These are phyloP conservation scores for Ophthalmolycus amberensis DNA, from an alignment of 2,113 vertebrate species.

Conservation along the genomic window DNA sequence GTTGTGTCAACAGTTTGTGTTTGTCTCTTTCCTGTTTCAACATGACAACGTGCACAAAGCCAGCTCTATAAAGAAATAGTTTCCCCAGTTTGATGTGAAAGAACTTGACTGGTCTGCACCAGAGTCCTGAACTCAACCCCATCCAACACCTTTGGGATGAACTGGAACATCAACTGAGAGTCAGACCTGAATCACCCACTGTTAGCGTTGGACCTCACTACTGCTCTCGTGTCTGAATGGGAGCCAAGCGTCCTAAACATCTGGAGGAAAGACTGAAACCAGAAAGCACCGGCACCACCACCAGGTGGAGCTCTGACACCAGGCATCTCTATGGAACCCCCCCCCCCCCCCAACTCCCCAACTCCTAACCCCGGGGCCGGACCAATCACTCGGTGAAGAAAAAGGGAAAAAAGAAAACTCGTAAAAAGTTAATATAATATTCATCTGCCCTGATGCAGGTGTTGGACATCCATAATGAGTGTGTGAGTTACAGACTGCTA, in stretches of 20 bases:
- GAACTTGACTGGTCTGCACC: not conserved
- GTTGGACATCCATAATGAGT: constrained; percentile 45
- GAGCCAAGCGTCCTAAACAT: not conserved
- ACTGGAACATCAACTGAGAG: not conserved
- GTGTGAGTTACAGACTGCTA: constrained; percentile 32
- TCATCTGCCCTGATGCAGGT: constrained; percentile 42
- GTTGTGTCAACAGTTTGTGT: not conserved
- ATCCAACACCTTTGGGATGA: not conserved
- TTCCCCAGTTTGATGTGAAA: not conserved
- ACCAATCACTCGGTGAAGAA: not conserved
- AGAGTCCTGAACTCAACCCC: not conserved
- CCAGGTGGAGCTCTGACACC: constrained; percentile 70
- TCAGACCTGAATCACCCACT: not conserved
- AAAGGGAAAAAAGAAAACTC: not conserved
- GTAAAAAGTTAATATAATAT: constrained; percentile 49
- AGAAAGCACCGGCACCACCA: constrained; percentile 21
- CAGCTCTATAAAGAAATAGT: not conserved
- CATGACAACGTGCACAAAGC: not conserved
- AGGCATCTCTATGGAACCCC: constrained; percentile 11
- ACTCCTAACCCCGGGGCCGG: too few species aligned
- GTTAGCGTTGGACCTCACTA: not conserved
- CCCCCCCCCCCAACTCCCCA: not conserved
- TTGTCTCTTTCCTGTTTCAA: not conserved
- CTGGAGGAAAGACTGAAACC: not conserved
- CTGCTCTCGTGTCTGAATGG: not conserved